phyloP scores from a whole-genome alignment of 2,888 invertebrate species.

The Pandemis corylana region DNA sequence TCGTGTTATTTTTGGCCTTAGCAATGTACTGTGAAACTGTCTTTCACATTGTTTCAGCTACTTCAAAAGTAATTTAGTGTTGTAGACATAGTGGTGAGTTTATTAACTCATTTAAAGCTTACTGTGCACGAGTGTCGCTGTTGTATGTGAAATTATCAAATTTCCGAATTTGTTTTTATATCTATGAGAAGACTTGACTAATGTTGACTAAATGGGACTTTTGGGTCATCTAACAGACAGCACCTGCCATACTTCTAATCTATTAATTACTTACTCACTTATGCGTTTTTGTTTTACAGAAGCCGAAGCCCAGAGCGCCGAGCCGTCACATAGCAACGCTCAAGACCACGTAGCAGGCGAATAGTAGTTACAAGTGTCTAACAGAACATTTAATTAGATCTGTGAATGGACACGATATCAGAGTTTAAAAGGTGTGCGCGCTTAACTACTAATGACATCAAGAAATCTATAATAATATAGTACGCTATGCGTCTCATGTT shows the following conservation, averaged over 20 bases:
- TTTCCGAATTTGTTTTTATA: not conserved
- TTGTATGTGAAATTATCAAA: not conserved
- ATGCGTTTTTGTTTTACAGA: slow-evolving; percentile 59
- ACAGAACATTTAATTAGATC: slow-evolving; percentile 52
- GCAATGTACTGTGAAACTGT: slow-evolving; percentile 43
- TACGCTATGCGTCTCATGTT: not conserved
- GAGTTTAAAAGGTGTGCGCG: slow-evolving; percentile 24
- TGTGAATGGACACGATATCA: slow-evolving; percentile 48
- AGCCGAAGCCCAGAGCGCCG: slow-evolving; percentile 69
- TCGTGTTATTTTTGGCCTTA: slow-evolving; percentile 1
- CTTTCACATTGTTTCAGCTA: slow-evolving; percentile 81
- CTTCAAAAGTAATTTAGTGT: slow-evolving; percentile 76
- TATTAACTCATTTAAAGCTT: slow-evolving; percentile 52
- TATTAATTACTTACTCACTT: not conserved
- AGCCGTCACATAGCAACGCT: slow-evolving; percentile 76
- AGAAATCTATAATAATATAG: not conserved
- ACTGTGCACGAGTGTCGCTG: slow-evolving; percentile 46
- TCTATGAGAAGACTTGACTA: not conserved
- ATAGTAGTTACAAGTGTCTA: slow-evolving; percentile 45
- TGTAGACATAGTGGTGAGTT: slow-evolving; percentile 65
- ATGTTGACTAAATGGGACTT: too few relatives aligned
- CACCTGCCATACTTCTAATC: not conserved
- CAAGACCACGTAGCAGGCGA: slow-evolving; percentile 59
- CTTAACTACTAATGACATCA: not conserved
- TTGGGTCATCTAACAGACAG: not conserved